Evolutionary conservation across 2,888 invertebrate genomes (phyloP).

Genomic region (Pachydiplax longipennis): DNA sequence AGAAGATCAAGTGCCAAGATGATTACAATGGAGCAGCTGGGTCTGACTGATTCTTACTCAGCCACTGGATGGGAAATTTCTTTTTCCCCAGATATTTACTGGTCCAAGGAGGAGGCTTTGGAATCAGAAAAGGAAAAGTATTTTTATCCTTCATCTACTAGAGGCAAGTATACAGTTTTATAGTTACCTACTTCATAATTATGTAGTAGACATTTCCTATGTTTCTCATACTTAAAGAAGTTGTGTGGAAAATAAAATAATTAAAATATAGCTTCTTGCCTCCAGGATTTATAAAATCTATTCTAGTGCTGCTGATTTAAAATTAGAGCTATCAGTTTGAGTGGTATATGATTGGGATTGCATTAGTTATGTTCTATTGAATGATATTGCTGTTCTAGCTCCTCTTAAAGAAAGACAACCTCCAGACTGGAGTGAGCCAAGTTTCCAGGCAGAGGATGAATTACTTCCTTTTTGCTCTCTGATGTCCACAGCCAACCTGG

Average conservation of each 20-base stretch:
- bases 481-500: background rate
- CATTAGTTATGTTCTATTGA: background rate
- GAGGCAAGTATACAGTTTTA: background rate
- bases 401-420: conserved; percentile 6
- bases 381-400: background rate
- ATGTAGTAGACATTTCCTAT: no score
- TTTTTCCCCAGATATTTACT: background rate
- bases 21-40: conserved; percentile 19
- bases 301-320: no score
- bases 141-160: background rate
- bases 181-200: no score
- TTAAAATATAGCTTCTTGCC: no score
- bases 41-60: background rate
- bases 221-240: no score
- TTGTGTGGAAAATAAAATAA: no score
- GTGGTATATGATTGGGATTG: background rate
- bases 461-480: background rate
- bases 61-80: conserved; percentile 20
- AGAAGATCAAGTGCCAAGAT: background rate
- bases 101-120: conserved; percentile 8
- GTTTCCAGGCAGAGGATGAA: background rate
- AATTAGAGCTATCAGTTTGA: no score
- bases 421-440: background rate
- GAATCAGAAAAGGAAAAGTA: background rate
- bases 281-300: no score